phyloP scores from a whole-genome alignment of 2,888 invertebrate species.

The Ephialtes manifestator region DNA sequence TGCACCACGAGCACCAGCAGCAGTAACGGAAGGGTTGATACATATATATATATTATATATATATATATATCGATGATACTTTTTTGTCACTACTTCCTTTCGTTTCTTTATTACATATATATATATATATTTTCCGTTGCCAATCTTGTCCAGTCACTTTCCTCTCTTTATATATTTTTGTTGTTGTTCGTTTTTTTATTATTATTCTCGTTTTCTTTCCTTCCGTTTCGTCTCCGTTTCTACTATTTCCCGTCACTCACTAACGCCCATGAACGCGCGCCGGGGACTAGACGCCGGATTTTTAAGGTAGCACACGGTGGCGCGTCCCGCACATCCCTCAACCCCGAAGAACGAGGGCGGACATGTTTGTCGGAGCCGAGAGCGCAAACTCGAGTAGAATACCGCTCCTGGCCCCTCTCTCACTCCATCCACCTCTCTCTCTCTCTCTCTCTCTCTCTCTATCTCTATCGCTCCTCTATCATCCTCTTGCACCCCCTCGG shows the following conservation, averaged over 20 bases:
- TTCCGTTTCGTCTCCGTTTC: slow-evolving; percentile 16
- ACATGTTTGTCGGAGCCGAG: slow-evolving; percentile 78
- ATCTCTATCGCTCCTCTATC: slow-evolving; percentile 41
- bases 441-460: slow-evolving; percentile 47
- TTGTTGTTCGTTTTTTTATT: not conserved
- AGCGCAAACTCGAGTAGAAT: slow-evolving; percentile 75
- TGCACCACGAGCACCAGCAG: slow-evolving; percentile 15
- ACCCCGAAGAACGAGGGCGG: slow-evolving; percentile 76
- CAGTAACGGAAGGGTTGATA: slow-evolving; percentile 4
- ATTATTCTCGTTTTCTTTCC: slow-evolving; percentile 5
- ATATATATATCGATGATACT: slow-evolving; percentile 21
- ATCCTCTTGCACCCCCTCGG: slow-evolving; percentile 36
- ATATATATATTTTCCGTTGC: slow-evolving; percentile 14
- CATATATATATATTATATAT: slow-evolving; percentile 2
- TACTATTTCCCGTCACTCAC: slow-evolving; percentile 65
- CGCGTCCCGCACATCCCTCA: slow-evolving; percentile 73
- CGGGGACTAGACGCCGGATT: slow-evolving; percentile 69
- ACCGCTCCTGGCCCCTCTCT: slow-evolving; percentile 29
- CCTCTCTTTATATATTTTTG: slow-evolving; percentile 4
- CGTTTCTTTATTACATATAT: not conserved
- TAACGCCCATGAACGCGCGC: slow-evolving; percentile 71
- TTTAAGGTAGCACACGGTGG: slow-evolving; percentile 71
- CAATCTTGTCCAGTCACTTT: slow-evolving; percentile 31
- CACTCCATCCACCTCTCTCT: slow-evolving; percentile 28
- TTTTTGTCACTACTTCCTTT: not conserved